Evolutionary conservation across 2,888 invertebrate genomes (phyloP), one percentile per base, ranked within the genome.

Genomic region (Ctena decussata): DNA sequence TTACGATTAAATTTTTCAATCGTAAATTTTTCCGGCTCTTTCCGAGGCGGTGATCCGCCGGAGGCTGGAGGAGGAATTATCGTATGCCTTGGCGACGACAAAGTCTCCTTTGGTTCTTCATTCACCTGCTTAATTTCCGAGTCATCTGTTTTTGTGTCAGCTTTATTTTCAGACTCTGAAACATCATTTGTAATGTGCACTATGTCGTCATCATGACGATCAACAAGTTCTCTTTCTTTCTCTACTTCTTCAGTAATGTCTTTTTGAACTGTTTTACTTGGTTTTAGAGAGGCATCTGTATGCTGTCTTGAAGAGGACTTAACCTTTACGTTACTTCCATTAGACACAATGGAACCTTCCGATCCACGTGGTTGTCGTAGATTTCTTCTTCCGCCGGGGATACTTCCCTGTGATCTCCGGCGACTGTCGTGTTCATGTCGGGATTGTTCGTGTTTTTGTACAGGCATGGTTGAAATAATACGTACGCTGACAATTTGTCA

Each of bases 1-100:
- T 85, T 89, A 35, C 87, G 80, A 53, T 92, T 92, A 76, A 92
- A 93, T 24, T 89, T 89, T 37, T 84, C 86, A n/a, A 92, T 86
- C 21, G 90, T 89, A 73, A 90, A 93, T n/a, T 80, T 85, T 46
- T 90, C 84, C 69, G 86, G 87, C 39, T 89, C 72, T 21, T 57
- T 70, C 11, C 85, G 75, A n/a, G 80, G 76, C 12, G 84, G 44
- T 46, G 77, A 32, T 71, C 73, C 35, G 32, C 65, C 65, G 65
- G 65, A 32, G 35, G 35, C 21, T 57, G 78, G 72, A 46, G 77
- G 71, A 27, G 80, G 77, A 44, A 49, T 69, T 27, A 53, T 37
- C 46, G 75, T 44, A n/a, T 65, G 49, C 57, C 30, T 78, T 70
- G 21, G 71, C 70, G 21, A 1, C 49, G 24, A 11, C 27, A 21